Percentiles rank a stretch among this genome's conserved stretches.
Evolutionary conservation across 1,140 invertebrate species (phyloP).

Genomic region (Zaprionus nigranus): DNA sequence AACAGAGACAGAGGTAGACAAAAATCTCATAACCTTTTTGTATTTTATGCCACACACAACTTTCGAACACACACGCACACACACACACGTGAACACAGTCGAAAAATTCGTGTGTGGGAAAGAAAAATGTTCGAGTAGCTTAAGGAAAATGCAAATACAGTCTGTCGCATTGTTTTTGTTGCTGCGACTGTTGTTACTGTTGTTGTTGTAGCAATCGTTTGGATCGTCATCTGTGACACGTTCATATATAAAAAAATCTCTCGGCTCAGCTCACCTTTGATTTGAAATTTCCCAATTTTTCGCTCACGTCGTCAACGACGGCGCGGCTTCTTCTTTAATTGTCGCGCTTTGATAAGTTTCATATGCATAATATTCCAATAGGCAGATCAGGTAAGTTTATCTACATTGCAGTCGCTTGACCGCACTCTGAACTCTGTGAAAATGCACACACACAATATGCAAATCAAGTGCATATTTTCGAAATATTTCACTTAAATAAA

Average conservation of each 20-base stretch:
- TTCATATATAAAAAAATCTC: neutral
- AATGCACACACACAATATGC: neutral
- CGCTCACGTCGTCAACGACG: neutral
- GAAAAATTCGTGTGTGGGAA: slow-evolving; percentile 24
- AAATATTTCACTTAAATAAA: neutral
- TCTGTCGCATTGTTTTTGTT: slow-evolving; percentile 11
- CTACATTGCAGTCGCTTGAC: neutral
- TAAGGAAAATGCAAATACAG: slow-evolving; percentile 24
- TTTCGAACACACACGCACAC: slow-evolving; percentile 1
- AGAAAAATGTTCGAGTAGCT: slow-evolving; percentile 12
- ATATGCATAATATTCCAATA: neutral
- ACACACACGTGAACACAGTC: too few species aligned
- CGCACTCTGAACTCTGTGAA: slow-evolving; percentile 1
- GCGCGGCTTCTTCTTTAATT: slow-evolving; percentile 3
- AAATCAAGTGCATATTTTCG: neutral
- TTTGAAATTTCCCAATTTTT: slow-evolving; percentile 1
- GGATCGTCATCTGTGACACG: neutral
- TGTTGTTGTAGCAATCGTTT: neutral
- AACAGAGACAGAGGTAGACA: neutral
- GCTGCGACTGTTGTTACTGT: too few species aligned
- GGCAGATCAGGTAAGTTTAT: neutral
- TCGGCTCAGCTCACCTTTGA: neutral
- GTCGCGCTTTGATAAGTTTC: neutral
- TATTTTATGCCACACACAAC: slow-evolving; percentile 34
- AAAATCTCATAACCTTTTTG: slow-evolving; percentile 5